Evolutionary conservation across 2,113 vertebrate genomes (phyloP), one percentile per base, ranked within the genome.

Genomic region (Hylia prasina): DNA sequence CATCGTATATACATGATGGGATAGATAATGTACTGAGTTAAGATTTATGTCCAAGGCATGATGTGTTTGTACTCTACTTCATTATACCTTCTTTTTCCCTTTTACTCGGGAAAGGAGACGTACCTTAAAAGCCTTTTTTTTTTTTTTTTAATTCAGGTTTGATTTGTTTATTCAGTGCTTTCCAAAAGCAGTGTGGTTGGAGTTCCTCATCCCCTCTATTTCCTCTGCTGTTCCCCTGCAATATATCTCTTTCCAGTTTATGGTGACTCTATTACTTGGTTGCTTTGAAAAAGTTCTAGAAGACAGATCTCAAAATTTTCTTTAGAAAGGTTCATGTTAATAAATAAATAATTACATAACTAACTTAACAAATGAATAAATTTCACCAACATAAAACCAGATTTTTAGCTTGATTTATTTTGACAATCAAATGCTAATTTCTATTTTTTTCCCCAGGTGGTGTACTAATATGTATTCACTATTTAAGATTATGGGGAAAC

Each of bases 161-260:
- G 69, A 94, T 94, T 93, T 96, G 91, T 96, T 97, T 97, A 94
- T 93, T 93, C 82, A 65, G 6, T 76, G 71, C 57, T 94, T 82
- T 91, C 80, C 69, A 88, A 94, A 83, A 94, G 47, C 50, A 58
- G 33, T 65, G 64, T 82, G 30, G 37, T 86, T 86, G 72, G 69
- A 96, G 64, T 89, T 81, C 61, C 45, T 78, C 50, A 33, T 85
- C 51, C 40, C 25, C 37, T 96, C 78, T 66, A 64, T 92, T 95
- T 94, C 88, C 82, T 96, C 82, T 71, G 47, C 79, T 83, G 25
- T 83, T 94, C 28, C 20, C 30, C 68, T 83, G 71, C 44, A 88
- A 71, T 83, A 48, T 88, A 93, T 92, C 58, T 96, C 23, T 18
- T 82, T 90, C 78, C 68, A 78, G 37, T 87, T 65, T 50, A 48